A percentile compares a stretch with the other conserved stretches of the same genome.
Evolutionary conservation across 35 echinoderm and acorn worm species (phyloP).

Genomic region (Lytechinus pictus): DNA sequence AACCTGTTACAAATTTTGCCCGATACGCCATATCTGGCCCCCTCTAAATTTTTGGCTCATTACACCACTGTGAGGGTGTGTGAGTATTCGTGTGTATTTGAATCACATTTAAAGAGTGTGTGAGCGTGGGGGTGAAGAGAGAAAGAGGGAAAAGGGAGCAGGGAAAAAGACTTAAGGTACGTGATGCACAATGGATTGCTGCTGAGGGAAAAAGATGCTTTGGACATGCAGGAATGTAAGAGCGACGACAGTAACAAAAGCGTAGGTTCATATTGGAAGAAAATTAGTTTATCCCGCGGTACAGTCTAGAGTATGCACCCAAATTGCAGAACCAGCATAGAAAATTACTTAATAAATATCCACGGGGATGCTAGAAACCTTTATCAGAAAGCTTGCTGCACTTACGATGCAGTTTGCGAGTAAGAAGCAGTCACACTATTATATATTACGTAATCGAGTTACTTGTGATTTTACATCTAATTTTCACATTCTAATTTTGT

Average conservation of each 20-base stretch:
- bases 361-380: neutral
- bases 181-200: neutral
- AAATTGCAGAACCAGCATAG: conserved; percentile 2
- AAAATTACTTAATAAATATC: neutral
- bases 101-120: too few species aligned
- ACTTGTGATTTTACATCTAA: neutral
- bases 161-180: neutral
- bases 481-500: neutral
- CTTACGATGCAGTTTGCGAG: neutral
- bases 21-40: too few species aligned
- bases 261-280: neutral
- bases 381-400: neutral
- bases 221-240: neutral
- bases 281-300: conserved; percentile 18
- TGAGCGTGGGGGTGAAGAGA: neutral
- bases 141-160: neutral
- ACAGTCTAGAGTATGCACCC: neutral
- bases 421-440: neutral
- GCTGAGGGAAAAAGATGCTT: neutral
- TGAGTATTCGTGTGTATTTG: too few species aligned
- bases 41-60: too few species aligned
- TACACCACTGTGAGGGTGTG: too few species aligned
- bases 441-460: neutral
- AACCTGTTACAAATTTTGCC: too few species aligned
- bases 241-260: neutral